Evolutionary conservation across 2,113 vertebrate species (phyloP).

Genomic region (Oryzias curvinotus): DNA sequence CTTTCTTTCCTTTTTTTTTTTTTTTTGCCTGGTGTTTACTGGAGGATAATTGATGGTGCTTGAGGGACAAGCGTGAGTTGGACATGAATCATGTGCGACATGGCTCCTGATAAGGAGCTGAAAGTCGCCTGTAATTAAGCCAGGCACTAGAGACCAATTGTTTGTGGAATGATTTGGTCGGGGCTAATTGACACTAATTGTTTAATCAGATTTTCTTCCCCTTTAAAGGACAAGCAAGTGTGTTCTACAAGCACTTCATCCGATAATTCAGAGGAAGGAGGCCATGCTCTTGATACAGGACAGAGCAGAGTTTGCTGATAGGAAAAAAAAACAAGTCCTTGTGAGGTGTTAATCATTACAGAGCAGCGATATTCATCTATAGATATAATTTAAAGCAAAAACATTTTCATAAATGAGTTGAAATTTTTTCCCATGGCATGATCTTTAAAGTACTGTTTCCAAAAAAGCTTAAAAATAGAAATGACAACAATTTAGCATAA

Average conservation of each 20-base stretch:
- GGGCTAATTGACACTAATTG: conserved; percentile 99
- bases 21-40: conserved; percentile 81
- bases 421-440: too few species aligned
- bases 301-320: neutral
- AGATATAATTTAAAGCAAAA: neutral
- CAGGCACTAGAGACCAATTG: conserved; percentile 98
- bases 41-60: conserved; percentile 98
- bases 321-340: neutral
- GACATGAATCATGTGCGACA: conserved; percentile 93
- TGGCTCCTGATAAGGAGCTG: conserved; percentile 91
- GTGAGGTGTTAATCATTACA: neutral
- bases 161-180: conserved; percentile 96
- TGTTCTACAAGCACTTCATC: conserved; percentile 51
- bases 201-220: conserved; percentile 98
- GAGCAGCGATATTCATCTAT: neutral
- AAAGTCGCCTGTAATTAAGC: conserved; percentile 99
- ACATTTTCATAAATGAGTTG: too few species aligned
- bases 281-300: conserved; percentile 17
- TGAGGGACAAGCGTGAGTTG: conserved; percentile 91
- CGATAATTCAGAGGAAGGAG: conserved; percentile 36
- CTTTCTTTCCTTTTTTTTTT: conserved; percentile 6
- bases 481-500: too few species aligned
- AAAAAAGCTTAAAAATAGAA: too few species aligned
- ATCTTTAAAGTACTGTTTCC: too few species aligned
- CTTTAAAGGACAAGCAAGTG: conserved; percentile 73